These are phyloP conservation scores for Tetranychus urticae DNA, from an alignment of 1,140 invertebrate species.

Conservation along the genomic window DNA sequence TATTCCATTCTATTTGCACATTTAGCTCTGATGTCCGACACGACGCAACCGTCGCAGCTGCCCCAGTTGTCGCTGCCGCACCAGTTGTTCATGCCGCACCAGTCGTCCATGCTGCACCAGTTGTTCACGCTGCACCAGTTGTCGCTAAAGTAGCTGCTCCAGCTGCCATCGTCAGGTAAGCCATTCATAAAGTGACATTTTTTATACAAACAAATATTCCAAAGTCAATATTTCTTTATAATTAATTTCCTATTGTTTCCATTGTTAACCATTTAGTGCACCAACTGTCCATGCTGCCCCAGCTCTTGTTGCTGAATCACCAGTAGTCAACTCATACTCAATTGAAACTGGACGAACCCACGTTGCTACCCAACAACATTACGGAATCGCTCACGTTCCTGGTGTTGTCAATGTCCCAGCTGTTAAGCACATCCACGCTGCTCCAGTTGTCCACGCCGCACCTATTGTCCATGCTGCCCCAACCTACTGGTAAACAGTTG, in stretches of 20 bases:
- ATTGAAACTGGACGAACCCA: neutral
- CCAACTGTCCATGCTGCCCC: neutral
- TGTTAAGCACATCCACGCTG: neutral
- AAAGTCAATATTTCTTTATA: no score
- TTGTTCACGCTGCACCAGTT: neutral
- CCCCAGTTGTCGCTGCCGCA: neutral
- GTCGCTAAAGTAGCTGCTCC: neutral
- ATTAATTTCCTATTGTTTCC: neutral
- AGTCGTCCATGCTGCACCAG: neutral
- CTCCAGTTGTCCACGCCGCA: neutral
- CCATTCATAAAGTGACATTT: no score
- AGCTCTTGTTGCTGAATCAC: neutral
- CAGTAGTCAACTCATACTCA: neutral
- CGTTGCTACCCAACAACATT: neutral
- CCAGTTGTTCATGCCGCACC: neutral
- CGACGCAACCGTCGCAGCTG: neutral
- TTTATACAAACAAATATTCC: no score
- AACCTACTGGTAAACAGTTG: neutral
- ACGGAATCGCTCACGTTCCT: neutral
- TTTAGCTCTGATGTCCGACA: neutral
- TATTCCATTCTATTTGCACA: no score
- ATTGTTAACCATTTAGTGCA: neutral
- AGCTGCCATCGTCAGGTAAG: neutral
- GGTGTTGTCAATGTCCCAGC: neutral
- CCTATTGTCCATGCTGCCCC: neutral